Evolutionary conservation across 2,888 invertebrate species (phyloP).

Genomic region (Eristalis tenax): DNA sequence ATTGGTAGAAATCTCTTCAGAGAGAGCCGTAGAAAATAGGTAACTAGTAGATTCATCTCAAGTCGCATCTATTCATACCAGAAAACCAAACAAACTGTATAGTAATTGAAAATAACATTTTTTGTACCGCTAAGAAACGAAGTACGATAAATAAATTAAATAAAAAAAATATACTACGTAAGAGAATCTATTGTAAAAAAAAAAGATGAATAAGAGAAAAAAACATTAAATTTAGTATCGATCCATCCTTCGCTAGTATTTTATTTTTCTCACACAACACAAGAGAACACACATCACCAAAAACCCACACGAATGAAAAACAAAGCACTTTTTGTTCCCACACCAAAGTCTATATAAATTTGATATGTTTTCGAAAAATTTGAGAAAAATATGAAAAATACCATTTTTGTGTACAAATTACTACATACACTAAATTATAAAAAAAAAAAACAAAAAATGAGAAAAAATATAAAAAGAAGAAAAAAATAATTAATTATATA

Average conservation of each 20-base stretch:
- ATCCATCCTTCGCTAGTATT: slow-evolving; percentile 66
- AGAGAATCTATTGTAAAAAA: slow-evolving; percentile 39
- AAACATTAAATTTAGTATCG: slow-evolving; percentile 46
- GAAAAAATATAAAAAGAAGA: slow-evolving; percentile 27
- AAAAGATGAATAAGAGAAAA: neutral
- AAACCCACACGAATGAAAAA: slow-evolving; percentile 28
- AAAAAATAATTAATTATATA: slow-evolving; percentile 21
- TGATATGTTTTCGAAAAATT: slow-evolving; percentile 25
- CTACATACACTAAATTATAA: slow-evolving; percentile 10
- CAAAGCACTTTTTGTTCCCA: slow-evolving; percentile 55
- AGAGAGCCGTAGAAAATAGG: neutral
- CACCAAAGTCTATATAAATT: neutral
- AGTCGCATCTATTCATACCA: slow-evolving; percentile 51
- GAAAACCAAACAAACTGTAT: slow-evolving; percentile 3
- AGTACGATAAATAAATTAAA: slow-evolving; percentile 55
- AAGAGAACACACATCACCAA: slow-evolving; percentile 28
- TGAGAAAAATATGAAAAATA: neutral
- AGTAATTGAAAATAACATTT: slow-evolving; percentile 27
- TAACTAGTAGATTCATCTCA: slow-evolving; percentile 6
- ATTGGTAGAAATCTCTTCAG: neutral
- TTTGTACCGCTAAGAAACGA: slow-evolving; percentile 70
- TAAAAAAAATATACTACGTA: slow-evolving; percentile 23
- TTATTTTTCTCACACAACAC: slow-evolving; percentile 21
- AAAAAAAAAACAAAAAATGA: neutral
- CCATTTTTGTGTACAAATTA: slow-evolving; percentile 55